Base-by-base conservation (phyloP, 2,797 vertebrate genomes). In the Pogoniulus pusillus region DNA sequence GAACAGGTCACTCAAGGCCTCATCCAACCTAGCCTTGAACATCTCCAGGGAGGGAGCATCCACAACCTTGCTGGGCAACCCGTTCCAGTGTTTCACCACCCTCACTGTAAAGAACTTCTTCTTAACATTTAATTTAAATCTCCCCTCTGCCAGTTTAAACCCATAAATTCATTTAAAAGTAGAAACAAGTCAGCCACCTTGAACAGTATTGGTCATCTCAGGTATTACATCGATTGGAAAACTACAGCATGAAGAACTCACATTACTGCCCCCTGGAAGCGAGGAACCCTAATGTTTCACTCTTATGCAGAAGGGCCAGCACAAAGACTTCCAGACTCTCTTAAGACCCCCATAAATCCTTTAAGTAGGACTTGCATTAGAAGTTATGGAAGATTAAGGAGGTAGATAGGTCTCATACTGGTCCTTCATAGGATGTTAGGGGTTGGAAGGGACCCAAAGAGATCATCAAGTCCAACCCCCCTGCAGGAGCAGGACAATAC, bases 331-430 rank as follows among this genome's bases (percentile, higher is more conserved):
- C 23, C 2, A 4, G 3, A 41, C 12, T 89, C 16, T 82, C 86
- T 26, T 49, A 85, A 80, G 18, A 30, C 35, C 55, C 34, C 26
- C 7, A 16, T 14, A 92, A 92, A 92, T 80, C 53, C 86, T 69
- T 80, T 88, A 80, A 66, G 59, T 9, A 81, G 81, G 78, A 43
- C 22, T 82, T 86, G 51, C 84, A 62, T 86, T 90, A 88, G 32
- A 86, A 59, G 23, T 63, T 69, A 49, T 4, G 82, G 29, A 72
- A 58, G 59, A 90, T 77, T 85, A 86, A 63, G 63, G 69, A 63
- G 41, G 51, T 55, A 11, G 37, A 55, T 30, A 77, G 65, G 35
- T 90, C 65, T 66, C 66, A 32, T n/a, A 65, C 26, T 53, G 65
- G 34, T 55, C 49, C 30, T n/a, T n/a, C n/a, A n/a, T n/a, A n/a